Base-by-base conservation (phyloP, 2,113 vertebrate genomes). In the Strigops habroptila region DNA sequence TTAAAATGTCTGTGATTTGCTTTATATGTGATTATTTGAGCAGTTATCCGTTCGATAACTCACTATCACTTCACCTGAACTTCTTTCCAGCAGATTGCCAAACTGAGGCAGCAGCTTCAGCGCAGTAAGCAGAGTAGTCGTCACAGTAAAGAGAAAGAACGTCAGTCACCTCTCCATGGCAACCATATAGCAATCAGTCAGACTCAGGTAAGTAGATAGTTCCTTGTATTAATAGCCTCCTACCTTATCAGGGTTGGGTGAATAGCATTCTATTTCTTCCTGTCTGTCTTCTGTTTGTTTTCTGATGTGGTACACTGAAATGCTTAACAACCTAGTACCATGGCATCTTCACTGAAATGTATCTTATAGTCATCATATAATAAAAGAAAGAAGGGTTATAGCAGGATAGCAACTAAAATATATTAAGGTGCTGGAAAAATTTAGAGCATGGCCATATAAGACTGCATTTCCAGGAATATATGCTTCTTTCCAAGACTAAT, bases 51-150 rank as follows among this genome's bases (percentile, higher is more conserved):
- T 77, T 55, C 0, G 3, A 25, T 68, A 62, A 60, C 52, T 96
- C 64, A 39, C 84, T 46, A 55, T 82, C 30, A 31, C 75, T 91
- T 74, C 51, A 53, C 82, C 68, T 91, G 65, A 59, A 79, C 73
- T 84, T 62, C 67, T 93, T 80, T 96, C 92, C 96, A 98, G 98
- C 98, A 99, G 99, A 99, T 99, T 90, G 98, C 99, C 96, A 99
- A 99, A 96, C 98, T 99, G 94, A 98, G 99, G 62, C 99, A 99
- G 97, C 99, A 99, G 92, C 98, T 99, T 27, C 99, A 99, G 91
- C 98, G 98, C 86, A 99, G 98, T 93, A 99, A 99, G 88, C 98
- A 99, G 96, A 98, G 98, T 49, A 98, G 97, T 92, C 98, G 99
- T 52, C 99, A 98, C 96, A 97, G 85, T 95, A 99, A 99, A 97